Conservation (phyloP, 2,113 vertebrate genomes). For the Apteryx owenii region DNA sequence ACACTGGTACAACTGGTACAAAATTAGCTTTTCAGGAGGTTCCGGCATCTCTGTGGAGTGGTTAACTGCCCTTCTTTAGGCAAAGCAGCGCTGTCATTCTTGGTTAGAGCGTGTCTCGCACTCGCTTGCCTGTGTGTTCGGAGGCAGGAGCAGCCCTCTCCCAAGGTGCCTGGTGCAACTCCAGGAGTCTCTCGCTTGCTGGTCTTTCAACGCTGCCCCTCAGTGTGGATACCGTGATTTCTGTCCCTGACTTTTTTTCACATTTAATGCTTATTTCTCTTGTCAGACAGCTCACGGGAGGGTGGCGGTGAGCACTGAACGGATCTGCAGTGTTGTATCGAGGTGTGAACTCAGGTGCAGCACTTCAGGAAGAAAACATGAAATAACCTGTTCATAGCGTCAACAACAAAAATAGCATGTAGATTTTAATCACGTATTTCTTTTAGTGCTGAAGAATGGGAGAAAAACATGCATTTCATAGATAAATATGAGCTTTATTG, state of each 20-base stretch:
- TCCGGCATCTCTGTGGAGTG: neutral
- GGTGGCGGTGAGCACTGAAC: neutral
- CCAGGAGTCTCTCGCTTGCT: neutral
- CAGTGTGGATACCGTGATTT: neutral
- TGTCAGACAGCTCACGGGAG: neutral
- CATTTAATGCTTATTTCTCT: neutral
- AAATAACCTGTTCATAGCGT: neutral
- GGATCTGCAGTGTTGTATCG: neutral
- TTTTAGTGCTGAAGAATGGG: neutral
- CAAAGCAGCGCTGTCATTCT: accelerated
- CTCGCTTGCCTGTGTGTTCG: accelerated
- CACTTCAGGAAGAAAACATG: neutral
- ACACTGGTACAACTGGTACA: too few species aligned
- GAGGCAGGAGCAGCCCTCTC: accelerated
- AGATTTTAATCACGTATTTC: neutral
- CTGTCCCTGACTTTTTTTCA: accelerated
- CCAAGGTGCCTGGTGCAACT: neutral
- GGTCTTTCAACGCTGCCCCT: accelerated
- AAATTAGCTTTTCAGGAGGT: neutral
- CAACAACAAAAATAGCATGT: neutral
- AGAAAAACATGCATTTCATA: neutral
- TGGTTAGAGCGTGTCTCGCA: accelerated
- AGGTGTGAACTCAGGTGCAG: neutral
- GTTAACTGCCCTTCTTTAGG: neutral
- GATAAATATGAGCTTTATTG: neutral